These are phyloP conservation scores for Cryptosula pallasiana DNA, from an alignment of 2,888 invertebrate genomes.

Conservation along the genomic window DNA sequence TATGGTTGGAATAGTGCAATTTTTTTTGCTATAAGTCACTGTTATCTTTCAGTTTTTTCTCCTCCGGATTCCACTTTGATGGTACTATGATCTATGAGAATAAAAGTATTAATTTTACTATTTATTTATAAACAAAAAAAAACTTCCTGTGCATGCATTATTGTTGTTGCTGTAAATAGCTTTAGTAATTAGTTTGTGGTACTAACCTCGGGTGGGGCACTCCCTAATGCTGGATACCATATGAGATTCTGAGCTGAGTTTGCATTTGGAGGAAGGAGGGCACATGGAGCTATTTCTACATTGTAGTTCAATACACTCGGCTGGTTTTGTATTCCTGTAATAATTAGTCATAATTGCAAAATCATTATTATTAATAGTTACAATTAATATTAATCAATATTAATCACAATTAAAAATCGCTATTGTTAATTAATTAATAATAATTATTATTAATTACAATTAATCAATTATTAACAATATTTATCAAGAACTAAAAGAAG, in stretches of 20 bases:
- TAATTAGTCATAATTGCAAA: too few species aligned
- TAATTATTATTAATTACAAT: too few species aligned
- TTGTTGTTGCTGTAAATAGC: not conserved
- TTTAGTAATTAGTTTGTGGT: not conserved
- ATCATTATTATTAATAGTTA: too few species aligned
- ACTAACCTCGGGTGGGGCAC: not conserved
- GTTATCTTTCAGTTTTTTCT: not conserved
- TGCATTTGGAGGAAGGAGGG: constrained; percentile 47
- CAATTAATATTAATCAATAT: too few species aligned
- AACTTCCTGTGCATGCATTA: not conserved
- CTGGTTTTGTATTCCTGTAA: constrained; percentile 37
- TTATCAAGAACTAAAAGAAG: too few species aligned
- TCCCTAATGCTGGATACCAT: constrained; percentile 40
- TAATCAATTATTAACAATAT: too few species aligned
- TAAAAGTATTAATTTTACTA: not conserved
- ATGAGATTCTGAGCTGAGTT: constrained; percentile 51
- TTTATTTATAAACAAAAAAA: not conserved
- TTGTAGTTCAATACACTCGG: constrained; percentile 39
- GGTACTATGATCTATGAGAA: not conserved
- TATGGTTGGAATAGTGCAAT: too few species aligned
- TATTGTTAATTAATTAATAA: too few species aligned
- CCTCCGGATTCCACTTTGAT: constrained; percentile 7
- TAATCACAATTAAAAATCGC: too few species aligned
- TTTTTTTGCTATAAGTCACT: not conserved
- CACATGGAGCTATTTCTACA: constrained; percentile 43